Evolutionary conservation across 2,113 vertebrate species (phyloP).

Genomic region (Prietella phreatophila): DNA sequence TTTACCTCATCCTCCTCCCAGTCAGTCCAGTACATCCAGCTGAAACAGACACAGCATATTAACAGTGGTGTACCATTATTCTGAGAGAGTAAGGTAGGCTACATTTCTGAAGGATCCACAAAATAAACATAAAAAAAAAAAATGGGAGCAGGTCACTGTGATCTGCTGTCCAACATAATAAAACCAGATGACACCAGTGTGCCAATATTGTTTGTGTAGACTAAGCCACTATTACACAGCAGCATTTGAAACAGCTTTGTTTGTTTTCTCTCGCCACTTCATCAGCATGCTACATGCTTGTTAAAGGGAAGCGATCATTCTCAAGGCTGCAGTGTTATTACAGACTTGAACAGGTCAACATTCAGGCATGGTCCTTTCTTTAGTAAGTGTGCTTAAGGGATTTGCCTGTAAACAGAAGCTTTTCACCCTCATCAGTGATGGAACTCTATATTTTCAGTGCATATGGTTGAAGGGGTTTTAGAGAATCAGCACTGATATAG

Average conservation of each 20-base stretch:
- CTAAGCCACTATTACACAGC: neutral
- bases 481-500: constrained; percentile 36
- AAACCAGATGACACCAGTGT: constrained; percentile 5
- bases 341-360: constrained; percentile 63
- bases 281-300: constrained; percentile 3
- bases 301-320: constrained; percentile 44
- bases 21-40: constrained; percentile 99
- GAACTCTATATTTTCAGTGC: constrained; percentile 54
- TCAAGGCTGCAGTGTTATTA: constrained; percentile 55
- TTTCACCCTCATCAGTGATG: constrained; percentile 65
- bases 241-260: neutral
- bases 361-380: constrained; percentile 63
- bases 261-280: neutral
- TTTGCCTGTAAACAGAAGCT: constrained; percentile 58
- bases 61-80: constrained; percentile 5
- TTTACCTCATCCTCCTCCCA: constrained; percentile 98
- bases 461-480: constrained; percentile 61
- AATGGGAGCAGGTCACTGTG: constrained; percentile 9
- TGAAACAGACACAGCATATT: constrained; percentile 57
- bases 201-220: neutral
- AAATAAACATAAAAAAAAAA: neutral
- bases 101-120: neutral
- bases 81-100: neutral
- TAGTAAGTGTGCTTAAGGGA: constrained; percentile 59
- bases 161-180: constrained; percentile 10